phyloP scores from a whole-genome alignment of 1,140 invertebrate genomes.

The Drosophila leontia region DNA sequence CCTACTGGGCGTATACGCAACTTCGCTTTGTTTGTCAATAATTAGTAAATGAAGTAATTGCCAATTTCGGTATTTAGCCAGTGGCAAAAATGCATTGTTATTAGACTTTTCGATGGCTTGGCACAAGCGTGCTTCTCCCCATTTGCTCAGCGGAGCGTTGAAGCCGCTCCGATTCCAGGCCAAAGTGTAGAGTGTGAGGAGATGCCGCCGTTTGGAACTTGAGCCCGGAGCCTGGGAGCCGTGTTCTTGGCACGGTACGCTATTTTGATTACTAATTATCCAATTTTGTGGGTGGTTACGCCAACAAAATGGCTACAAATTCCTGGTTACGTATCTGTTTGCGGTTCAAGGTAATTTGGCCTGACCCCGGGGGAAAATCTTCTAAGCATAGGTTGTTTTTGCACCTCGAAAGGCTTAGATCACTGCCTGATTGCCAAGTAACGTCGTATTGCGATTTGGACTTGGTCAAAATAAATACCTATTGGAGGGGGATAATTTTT shows the following conservation, averaged over 20 bases:
- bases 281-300: constrained; percentile 3
- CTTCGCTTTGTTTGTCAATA: constrained; percentile 61
- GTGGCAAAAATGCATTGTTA: constrained; percentile 54
- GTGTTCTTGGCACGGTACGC: background rate
- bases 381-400: constrained; percentile 5
- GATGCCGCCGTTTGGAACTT: constrained; percentile 2
- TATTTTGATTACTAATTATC: background rate
- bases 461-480: background rate
- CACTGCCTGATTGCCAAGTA: constrained; percentile 4
- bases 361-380: constrained; percentile 5
- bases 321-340: background rate
- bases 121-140: constrained; percentile 19
- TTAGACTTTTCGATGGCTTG: constrained; percentile 46
- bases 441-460: constrained; percentile 11
- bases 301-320: constrained; percentile 2
- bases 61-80: constrained; percentile 65
- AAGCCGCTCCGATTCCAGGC: constrained; percentile 28
- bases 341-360: background rate
- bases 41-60: constrained; percentile 74
- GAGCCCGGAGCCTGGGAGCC: background rate
- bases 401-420: constrained; percentile 5
- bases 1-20: constrained; percentile 24
- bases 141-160: constrained; percentile 28
- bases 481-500: no score
- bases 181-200: constrained; percentile 25